These are phyloP conservation scores for Rhabdomys dilectus DNA, from an alignment of 2,113 vertebrate genomes.

Conservation along the genomic window DNA sequence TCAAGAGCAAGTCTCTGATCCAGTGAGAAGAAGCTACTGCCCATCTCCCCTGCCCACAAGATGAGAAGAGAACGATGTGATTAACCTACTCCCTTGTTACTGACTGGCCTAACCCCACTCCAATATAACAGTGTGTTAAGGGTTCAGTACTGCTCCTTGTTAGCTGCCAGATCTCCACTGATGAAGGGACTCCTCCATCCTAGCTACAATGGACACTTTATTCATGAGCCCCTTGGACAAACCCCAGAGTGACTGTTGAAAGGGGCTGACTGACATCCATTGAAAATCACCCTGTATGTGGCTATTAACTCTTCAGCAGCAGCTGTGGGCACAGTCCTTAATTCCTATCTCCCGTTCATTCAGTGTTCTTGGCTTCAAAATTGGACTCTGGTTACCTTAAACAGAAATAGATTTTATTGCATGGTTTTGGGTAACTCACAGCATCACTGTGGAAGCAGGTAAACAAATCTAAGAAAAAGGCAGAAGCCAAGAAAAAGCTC, in stretches of 20 bases:
- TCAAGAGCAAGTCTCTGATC: slow-evolving; percentile 9
- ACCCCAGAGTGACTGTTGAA: neutral
- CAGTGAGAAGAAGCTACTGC: neutral
- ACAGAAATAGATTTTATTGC: slow-evolving; percentile 67
- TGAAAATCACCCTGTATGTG: slow-evolving; percentile 35
- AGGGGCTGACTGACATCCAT: neutral
- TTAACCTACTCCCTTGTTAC: neutral
- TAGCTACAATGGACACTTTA: neutral
- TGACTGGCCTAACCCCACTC: neutral
- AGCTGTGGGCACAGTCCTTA: slow-evolving; percentile 27
- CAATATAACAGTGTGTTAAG: neutral
- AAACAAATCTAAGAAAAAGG: slow-evolving; percentile 43
- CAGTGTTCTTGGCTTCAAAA: slow-evolving; percentile 31
- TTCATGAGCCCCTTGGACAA: neutral
- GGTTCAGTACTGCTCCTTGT: neutral
- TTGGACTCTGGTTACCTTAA: slow-evolving; percentile 60
- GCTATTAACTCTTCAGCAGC: neutral
- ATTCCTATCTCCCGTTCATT: neutral
- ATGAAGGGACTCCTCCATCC: neutral
- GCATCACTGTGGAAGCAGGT: slow-evolving; percentile 9
- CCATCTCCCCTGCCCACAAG: neutral
- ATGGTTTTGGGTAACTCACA: slow-evolving; percentile 34
- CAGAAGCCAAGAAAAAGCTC: slow-evolving; percentile 28
- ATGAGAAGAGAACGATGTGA: neutral
- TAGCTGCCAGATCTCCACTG: neutral